A percentile compares a stretch with the other conserved stretches of the same genome.
These are phyloP conservation scores for Pitangus sulphuratus DNA, from an alignment of 2,797 vertebrate species.

Conservation along the genomic window DNA sequence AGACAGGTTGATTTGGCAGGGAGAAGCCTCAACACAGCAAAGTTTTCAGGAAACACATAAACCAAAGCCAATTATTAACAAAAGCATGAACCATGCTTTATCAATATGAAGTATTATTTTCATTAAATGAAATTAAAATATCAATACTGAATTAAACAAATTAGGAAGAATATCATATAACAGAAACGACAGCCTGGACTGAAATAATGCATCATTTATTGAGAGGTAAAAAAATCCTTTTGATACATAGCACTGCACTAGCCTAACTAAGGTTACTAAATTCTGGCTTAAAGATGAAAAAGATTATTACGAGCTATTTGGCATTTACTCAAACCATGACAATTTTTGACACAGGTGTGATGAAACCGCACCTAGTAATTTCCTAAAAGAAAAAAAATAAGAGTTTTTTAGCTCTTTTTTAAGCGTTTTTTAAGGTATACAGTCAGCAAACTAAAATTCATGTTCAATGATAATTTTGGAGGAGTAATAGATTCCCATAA, in stretches of 20 bases:
- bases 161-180: neutral
- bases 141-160: neutral
- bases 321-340: neutral
- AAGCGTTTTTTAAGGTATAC: neutral
- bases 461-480: neutral
- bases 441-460: neutral
- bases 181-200: neutral
- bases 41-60: neutral
- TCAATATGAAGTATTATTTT: neutral
- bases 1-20: neutral
- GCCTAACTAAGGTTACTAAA: neutral
- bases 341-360: neutral
- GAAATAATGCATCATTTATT: neutral
- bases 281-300: neutral
- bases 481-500: neutral
- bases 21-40: neutral
- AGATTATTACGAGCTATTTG: neutral
- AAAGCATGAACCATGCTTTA: neutral
- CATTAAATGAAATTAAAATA: neutral
- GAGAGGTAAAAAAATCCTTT: neutral
- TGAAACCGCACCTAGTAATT: neutral
- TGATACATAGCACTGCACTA: neutral
- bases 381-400: neutral
- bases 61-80: neutral
- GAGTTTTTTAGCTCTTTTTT: neutral